A percentile compares a stretch with the other conserved stretches of the same genome.
phyloP scores from a whole-genome alignment of 2,797 vertebrate species.

The Molossus molossus region DNA sequence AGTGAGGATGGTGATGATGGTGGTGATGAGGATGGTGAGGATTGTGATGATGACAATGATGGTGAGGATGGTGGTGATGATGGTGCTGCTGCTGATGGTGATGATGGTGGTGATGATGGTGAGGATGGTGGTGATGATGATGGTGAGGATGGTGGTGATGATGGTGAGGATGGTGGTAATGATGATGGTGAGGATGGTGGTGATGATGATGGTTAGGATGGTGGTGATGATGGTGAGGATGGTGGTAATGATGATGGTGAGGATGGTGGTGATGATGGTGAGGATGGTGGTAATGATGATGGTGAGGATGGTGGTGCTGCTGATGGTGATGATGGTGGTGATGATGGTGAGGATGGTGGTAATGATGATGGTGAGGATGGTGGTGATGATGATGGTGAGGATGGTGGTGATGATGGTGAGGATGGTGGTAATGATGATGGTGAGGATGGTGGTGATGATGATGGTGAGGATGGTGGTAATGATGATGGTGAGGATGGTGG shows the following conservation, averaged over 20 bases:
- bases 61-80: accelerated
- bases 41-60: accelerated
- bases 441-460: not conserved
- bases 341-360: accelerated
- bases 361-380: accelerated
- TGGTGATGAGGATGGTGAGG: not conserved
- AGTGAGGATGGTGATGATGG: not conserved
- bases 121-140: accelerated
- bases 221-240: accelerated
- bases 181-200: accelerated
- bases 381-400: accelerated
- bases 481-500: accelerated
- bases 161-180: accelerated
- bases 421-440: accelerated
- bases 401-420: accelerated
- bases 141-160: accelerated
- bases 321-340: not conserved
- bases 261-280: accelerated
- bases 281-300: not conserved
- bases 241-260: accelerated
- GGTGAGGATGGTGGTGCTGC: accelerated
- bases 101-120: accelerated
- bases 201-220: not conserved
- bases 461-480: accelerated
- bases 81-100: too few species aligned